Evolutionary conservation across 1,140 invertebrate genomes (phyloP).

Genomic region (Triops longicaudatus): DNA sequence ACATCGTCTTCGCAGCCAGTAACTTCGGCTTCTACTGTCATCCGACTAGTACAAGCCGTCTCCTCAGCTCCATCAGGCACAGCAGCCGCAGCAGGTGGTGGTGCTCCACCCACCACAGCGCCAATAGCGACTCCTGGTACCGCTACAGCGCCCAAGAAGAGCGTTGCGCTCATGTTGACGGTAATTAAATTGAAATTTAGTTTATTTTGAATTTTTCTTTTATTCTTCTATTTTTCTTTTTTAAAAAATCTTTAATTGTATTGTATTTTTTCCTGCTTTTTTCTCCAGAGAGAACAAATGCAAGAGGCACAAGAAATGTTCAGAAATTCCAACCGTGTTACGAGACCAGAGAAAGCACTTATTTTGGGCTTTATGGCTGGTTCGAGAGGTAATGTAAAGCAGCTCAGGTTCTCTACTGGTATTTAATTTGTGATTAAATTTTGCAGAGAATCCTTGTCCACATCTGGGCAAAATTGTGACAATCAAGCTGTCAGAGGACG

Average conservation of each 20-base stretch:
- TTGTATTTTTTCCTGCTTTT: slow-evolving; percentile 27
- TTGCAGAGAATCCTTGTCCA: slow-evolving; percentile 85
- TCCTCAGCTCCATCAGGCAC: slow-evolving; percentile 28
- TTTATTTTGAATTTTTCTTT: background rate
- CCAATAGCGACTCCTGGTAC: slow-evolving; percentile 20
- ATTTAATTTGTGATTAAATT: slow-evolving; percentile 30
- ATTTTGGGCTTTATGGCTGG: slow-evolving; percentile 98
- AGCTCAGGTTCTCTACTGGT: background rate
- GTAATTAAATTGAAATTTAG: slow-evolving; percentile 42
- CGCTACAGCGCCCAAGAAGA: slow-evolving; percentile 26
- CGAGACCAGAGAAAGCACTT: slow-evolving; percentile 88
- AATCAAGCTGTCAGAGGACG: slow-evolving; percentile 81
- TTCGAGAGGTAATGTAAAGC: slow-evolving; percentile 58
- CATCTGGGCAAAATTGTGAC: slow-evolving; percentile 86
- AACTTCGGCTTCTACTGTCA: slow-evolving; percentile 17
- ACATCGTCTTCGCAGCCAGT: slow-evolving; percentile 19
- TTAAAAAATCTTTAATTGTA: slow-evolving; percentile 13
- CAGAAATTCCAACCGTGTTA: slow-evolving; percentile 87
- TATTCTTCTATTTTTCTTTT: background rate
- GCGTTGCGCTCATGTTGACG: slow-evolving; percentile 64
- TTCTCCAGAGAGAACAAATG: slow-evolving; percentile 81
- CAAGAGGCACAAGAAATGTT: slow-evolving; percentile 96
- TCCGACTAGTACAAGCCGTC: slow-evolving; percentile 42
- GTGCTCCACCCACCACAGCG: slow-evolving; percentile 26
- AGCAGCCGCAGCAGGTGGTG: slow-evolving; percentile 28